These are phyloP conservation scores for Gephyroberyx darwinii DNA, from an alignment of 2,797 vertebrate species.

Conservation along the genomic window DNA sequence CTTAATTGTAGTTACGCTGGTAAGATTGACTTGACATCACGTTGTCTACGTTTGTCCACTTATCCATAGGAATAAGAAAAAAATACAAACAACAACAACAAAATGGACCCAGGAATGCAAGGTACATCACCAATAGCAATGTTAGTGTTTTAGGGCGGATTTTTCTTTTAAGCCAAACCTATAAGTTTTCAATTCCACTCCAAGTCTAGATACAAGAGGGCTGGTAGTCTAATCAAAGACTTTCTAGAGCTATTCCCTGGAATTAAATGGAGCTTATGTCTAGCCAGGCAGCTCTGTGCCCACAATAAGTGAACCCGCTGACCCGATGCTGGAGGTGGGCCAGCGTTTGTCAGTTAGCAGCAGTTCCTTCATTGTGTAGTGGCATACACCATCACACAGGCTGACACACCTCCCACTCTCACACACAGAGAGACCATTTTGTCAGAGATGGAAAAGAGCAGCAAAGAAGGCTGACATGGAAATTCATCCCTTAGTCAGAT, in stretches of 20 bases:
- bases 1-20: no score
- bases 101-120: no score
- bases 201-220: background rate
- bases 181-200: background rate
- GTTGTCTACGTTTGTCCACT: no score
- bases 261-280: constrained; percentile 41
- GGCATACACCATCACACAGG: constrained; percentile 39
- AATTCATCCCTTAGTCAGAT: background rate
- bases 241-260: constrained; percentile 28
- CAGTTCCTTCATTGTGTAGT: constrained; percentile 40
- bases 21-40: no score
- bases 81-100: no score
- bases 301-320: constrained; percentile 40
- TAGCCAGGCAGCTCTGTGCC: constrained; percentile 40
- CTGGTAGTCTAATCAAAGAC: constrained; percentile 22
- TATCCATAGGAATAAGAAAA: no score
- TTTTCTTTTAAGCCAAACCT: constrained; percentile 2
- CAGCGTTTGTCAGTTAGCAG: constrained; percentile 51
- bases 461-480: background rate
- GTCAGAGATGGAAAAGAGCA: background rate
- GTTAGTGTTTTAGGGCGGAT: no score
- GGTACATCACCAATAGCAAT: no score
- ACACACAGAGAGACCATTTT: background rate
- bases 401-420: constrained; percentile 14
- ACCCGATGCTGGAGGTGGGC: constrained; percentile 52